Percentiles rank a stretch among this genome's conserved stretches.
phyloP scores from a whole-genome alignment of 2,797 vertebrate species.

The Mustela erminea region DNA sequence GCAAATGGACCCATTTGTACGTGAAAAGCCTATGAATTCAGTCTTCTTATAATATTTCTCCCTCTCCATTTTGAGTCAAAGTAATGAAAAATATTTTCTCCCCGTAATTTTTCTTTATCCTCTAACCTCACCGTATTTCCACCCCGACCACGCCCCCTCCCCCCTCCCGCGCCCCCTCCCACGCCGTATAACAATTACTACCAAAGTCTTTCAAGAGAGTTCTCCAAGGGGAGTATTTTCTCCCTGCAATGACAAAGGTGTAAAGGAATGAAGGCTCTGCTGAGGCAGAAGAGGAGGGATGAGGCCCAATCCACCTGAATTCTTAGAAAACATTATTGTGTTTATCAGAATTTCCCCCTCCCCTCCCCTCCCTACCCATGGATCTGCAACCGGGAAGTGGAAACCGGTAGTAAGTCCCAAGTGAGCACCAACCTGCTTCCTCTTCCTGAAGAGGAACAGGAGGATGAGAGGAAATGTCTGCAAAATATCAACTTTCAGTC shows the following conservation, averaged over 20 bases:
- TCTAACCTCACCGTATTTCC: neutral
- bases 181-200: neutral
- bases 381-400: neutral
- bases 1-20: neutral
- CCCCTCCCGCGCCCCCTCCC: too few relatives aligned
- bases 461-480: neutral
- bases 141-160: too few relatives aligned
- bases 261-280: neutral
- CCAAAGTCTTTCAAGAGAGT: neutral
- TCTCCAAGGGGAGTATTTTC: neutral
- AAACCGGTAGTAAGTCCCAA: neutral
- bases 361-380: accelerated
- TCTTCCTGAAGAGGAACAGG: neutral
- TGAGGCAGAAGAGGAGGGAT: neutral
- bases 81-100: slow-evolving; percentile 11
- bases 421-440: neutral
- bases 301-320: neutral
- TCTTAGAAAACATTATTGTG: neutral
- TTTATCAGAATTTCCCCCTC: neutral
- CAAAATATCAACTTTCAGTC: neutral
- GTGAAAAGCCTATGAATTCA: neutral
- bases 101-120: neutral
- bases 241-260: neutral
- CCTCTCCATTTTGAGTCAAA: neutral
- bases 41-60: neutral